Evolutionary conservation across 2,797 vertebrate species (phyloP), one percentile per base, ranked within the genome.

Genomic region (Remorina albescens): DNA sequence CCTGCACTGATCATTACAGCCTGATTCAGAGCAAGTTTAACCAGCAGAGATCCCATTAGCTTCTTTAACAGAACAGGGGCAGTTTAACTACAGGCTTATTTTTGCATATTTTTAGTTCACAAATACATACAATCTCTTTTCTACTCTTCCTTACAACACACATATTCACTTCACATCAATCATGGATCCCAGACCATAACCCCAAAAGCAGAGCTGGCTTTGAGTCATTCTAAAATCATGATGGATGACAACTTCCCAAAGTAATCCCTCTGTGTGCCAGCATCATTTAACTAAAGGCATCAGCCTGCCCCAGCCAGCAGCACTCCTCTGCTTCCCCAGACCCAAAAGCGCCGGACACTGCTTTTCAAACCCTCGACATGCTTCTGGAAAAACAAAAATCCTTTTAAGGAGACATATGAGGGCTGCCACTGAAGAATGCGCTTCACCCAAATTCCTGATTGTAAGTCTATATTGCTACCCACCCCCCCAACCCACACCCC

Each of bases 191-290:
- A 84, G 86, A 93, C 86, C 89, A 90, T 89, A 93, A 94, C 91
- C 94, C 91, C 90, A 88, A 88, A 91, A 89, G 89, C 84, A 80
- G 78, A 84, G 82, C n/a, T 46, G 78, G 88, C 91, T 91, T 90
- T 91, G 90, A 93, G 91, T 92, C 91, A 88, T 91, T 94, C 89
- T 91, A 90, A 94, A 93, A 92, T 93, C 92, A 93, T 94, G 94
- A 95, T 94, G 93, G 91, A 94, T 94, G 93, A 94, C 92, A 94
- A 93, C 92, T 93, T 94, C 91, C 91, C 83, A 87, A 86, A 92
- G 91, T 91, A 92, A 93, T 94, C 86, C 89, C 86, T 93, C 86
- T 87, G 86, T 53, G 82, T 93, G 92, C 89, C 93, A 93, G 89
- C 89, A 88, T 91, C 92, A 94, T 93, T 94, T 93, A 94, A 91